Evolutionary conservation across 1,140 invertebrate species (phyloP).

Genomic region (Diplogasteroides magnus): DNA sequence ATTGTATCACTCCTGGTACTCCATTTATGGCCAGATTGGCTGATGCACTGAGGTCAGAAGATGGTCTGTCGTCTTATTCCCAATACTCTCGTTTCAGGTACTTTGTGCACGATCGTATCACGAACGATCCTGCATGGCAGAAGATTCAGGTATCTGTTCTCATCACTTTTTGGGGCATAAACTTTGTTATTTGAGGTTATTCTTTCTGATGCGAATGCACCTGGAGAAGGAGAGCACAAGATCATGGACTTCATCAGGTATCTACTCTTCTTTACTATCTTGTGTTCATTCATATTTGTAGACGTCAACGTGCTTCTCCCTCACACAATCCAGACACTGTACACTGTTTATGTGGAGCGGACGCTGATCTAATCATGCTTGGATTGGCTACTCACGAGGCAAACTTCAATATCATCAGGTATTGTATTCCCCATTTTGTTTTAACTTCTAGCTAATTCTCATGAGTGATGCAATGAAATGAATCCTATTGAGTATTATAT

Average conservation of each 20-base stretch:
- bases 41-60: conserved; percentile 68
- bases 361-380: conserved; percentile 95
- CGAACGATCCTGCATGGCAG: conserved; percentile 90
- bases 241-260: conserved; percentile 99
- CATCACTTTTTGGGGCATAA: too few species aligned
- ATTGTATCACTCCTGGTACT: conserved; percentile 96
- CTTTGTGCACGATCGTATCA: conserved; percentile 87
- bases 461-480: neutral
- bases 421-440: neutral
- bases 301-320: conserved; percentile 68
- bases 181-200: too few species aligned
- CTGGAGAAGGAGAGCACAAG: conserved; percentile 97
- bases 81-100: conserved; percentile 70
- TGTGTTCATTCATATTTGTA: conserved; percentile 15
- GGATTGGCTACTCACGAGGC: conserved; percentile 97
- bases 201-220: conserved; percentile 94
- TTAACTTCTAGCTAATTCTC: too few species aligned
- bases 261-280: too few species aligned
- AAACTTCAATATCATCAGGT: conserved; percentile 75
- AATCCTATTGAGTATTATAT: neutral
- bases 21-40: conserved; percentile 91
- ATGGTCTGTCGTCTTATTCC: too few species aligned
- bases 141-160: conserved; percentile 70
- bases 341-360: conserved; percentile 94
- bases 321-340: conserved; percentile 95